These are phyloP conservation scores for Melitaea athalia DNA, from an alignment of 2,888 invertebrate species.

Conservation along the genomic window DNA sequence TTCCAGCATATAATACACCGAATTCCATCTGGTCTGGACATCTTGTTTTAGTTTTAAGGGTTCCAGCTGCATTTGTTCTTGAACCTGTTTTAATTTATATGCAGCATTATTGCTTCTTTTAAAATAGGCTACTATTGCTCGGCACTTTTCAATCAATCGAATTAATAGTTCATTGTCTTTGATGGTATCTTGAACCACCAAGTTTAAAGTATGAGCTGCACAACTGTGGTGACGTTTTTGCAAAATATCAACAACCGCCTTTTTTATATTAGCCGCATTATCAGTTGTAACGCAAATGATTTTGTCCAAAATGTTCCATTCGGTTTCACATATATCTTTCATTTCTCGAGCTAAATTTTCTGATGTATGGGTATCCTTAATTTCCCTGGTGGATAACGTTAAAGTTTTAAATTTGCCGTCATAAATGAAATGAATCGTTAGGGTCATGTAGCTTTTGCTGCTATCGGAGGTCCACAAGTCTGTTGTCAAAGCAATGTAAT, in stretches of 20 bases:
- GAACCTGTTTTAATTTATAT: slow-evolving; percentile 11
- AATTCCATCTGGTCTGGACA: slow-evolving; percentile 5
- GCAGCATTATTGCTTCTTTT: slow-evolving; percentile 26
- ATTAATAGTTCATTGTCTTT: slow-evolving; percentile 23
- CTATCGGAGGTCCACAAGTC: not conserved
- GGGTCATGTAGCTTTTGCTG: not conserved
- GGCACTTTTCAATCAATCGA: slow-evolving; percentile 23
- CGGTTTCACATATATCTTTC: slow-evolving; percentile 1
- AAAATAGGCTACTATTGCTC: slow-evolving; percentile 22
- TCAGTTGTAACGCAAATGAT: not conserved
- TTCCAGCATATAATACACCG: not conserved
- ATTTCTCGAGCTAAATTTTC: slow-evolving; percentile 3
- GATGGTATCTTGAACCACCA: slow-evolving; percentile 11
- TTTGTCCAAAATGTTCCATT: not conserved
- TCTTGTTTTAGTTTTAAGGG: slow-evolving; percentile 10
- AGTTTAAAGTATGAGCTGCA: not conserved
- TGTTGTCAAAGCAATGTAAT: not conserved
- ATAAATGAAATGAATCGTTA: slow-evolving; percentile 6
- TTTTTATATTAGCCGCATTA: not conserved
- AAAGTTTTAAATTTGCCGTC: slow-evolving; percentile 4
- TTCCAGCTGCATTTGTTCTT: slow-evolving; percentile 19
- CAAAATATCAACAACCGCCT: not conserved
- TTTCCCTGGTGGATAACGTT: slow-evolving; percentile 1
- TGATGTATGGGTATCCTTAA: slow-evolving; percentile 6
- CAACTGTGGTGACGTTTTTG: slow-evolving; percentile 1